These are phyloP conservation scores for Diglossa cyanea DNA, from an alignment of 2,797 vertebrate species.

Conservation along the genomic window DNA sequence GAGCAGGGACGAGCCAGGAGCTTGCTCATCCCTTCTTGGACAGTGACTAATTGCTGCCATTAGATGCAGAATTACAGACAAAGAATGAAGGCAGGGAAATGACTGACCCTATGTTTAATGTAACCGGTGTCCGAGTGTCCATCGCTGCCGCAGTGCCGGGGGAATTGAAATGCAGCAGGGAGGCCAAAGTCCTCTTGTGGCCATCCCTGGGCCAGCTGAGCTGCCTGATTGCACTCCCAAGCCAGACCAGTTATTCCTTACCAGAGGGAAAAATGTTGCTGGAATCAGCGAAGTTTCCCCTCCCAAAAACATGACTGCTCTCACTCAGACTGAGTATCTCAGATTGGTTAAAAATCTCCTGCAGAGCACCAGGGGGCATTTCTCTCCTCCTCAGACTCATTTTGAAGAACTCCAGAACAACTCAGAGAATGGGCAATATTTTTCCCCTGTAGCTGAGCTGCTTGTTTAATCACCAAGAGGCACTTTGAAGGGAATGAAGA, in stretches of 20 bases:
- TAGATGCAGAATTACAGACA: slow-evolving; percentile 67
- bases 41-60: slow-evolving; percentile 79
- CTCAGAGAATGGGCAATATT: background rate
- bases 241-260: background rate
- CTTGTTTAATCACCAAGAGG: background rate
- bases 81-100: slow-evolving; percentile 43
- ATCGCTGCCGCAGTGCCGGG: background rate
- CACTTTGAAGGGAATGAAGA: background rate
- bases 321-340: background rate
- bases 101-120: slow-evolving; percentile 35
- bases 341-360: background rate
- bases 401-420: background rate
- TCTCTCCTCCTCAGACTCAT: background rate
- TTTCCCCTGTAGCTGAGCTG: background rate
- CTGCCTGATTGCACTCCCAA: background rate
- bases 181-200: background rate
- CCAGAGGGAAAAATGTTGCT: background rate
- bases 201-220: background rate
- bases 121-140: slow-evolving; percentile 44
- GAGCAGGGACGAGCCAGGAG: slow-evolving; percentile 28
- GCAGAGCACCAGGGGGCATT: background rate
- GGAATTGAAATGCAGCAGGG: slow-evolving; percentile 49
- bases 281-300: background rate
- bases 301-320: fast-evolving
- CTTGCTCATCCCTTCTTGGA: slow-evolving; percentile 61